Base-by-base conservation (phyloP, 2,888 invertebrate species). In the Dusona sp. region DNA sequence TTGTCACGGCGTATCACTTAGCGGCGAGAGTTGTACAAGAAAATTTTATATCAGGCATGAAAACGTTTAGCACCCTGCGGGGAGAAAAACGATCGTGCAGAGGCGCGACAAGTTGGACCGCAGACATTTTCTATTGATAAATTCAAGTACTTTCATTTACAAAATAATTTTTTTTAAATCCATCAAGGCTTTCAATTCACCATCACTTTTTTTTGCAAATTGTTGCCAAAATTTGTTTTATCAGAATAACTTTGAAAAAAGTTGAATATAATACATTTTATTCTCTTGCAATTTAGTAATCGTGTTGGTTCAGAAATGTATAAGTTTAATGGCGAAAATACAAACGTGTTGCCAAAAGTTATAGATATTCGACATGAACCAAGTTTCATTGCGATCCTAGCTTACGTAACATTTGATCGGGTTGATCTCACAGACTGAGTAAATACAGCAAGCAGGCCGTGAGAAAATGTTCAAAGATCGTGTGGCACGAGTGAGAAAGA, bases 21-120 rank as follows among this genome's bases (percentile, higher is more conserved):
- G 70, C 79, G 61, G 67, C 57, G 33, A 57, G 67, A 36, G 45
- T 82, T 45, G 8, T 57, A 61, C n/a, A 77, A 67, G 86, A 86
- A 90, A 88, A 80, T 77, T 88, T 78, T 82, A 42, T 61, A 68
- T 61, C 64, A 85, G 84, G 85, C 80, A 77, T 77, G 65, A 83
- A 72, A 86, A 48, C 73, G 88, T 86, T 86, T 81, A 84, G 85
- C 88, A 74, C 86, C 91, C 89, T 82, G 86, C 86, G 25, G 91
- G 72, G 89, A 91, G 90, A 89, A 89, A 89, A 90, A 90, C 90
- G 88, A 90, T 89, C 84, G 81, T 78, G 25, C 57, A 79, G 79
- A 84, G 88, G 88, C 88, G 89, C 80, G 86, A 87, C 84, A 81
- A 84, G 82, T 83, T 75, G 65, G 29, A 79, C 82, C 33, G 72